Percentiles rank a stretch among this genome's conserved stretches.
phyloP scores from a whole-genome alignment of 1,140 invertebrate species.

The Zaprionus nigranus region DNA sequence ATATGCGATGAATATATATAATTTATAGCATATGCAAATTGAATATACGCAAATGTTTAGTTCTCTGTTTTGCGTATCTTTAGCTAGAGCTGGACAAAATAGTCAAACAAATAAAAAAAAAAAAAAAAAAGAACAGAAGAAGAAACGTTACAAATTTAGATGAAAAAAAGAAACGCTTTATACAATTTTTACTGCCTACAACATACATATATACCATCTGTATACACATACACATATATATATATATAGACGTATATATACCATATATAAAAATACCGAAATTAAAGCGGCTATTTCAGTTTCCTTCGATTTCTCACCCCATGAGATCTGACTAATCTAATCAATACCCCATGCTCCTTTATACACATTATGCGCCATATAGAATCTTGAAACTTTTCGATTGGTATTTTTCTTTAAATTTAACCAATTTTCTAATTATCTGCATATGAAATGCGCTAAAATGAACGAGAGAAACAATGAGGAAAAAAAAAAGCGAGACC shows the following conservation, averaged over 20 bases:
- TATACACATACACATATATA: conserved; percentile 5
- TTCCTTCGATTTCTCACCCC: background rate
- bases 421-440: conserved; percentile 42
- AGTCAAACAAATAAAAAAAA: conserved; percentile 16
- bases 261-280: conserved; percentile 14
- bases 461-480: conserved; percentile 26
- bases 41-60: conserved; percentile 34
- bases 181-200: conserved; percentile 49
- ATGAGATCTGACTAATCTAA: background rate
- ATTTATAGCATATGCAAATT: conserved; percentile 20
- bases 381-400: conserved; percentile 15
- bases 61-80: conserved; percentile 11
- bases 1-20: conserved; percentile 27
- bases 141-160: conserved; percentile 25
- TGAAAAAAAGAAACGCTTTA: conserved; percentile 32
- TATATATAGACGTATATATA: conserved; percentile 32
- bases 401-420: conserved; percentile 32
- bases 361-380: background rate
- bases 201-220: conserved; percentile 3
- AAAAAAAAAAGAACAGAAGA: conserved; percentile 7
- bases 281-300: conserved; percentile 14
- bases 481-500: conserved; percentile 18
- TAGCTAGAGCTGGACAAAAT: conserved; percentile 6
- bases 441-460: conserved; percentile 66
- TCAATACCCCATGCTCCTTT: background rate